Base-by-base conservation (phyloP, 2,888 invertebrate genomes). In the Macrophya alboannulata region DNA sequence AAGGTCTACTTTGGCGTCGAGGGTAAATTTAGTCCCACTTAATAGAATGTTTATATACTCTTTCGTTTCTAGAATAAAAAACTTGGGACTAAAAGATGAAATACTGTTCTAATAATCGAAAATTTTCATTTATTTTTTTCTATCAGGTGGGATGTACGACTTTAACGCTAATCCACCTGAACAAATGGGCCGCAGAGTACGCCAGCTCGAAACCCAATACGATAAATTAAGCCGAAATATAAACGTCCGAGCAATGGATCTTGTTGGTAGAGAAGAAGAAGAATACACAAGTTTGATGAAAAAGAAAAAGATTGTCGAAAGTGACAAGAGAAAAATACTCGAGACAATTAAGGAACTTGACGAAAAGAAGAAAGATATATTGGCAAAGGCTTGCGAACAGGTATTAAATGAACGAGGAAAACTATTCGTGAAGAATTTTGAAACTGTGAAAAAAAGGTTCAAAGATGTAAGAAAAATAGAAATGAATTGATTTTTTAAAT, bases 291-390 rank as follows among this genome's bases (percentile, higher is more conserved):
- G 97, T 87, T 94, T 97, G 88, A 94, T 96, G 93, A 95, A 95
- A 88, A 97, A 97, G 92, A 95, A 96, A 91, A 94, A 95, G 87
- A 97, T 97, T 86, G 96, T 98, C 3, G 95, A 97, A 89, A 95
- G 95, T 87, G 98, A 98, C 92, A 97, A 96, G 90, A 94, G 94
- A 31, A 97, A 96, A 90, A 96, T 98, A 68, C 94, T 96, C 68
- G 94, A 96, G 84, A 97, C 98, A 25, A 99, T 99, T 90, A 95
- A 95, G 31, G 97, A 98, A 91, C 95, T 99, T 92, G 99, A 99
- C 93, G 96, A 97, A 90, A 98, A 98, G 94, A 99, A 99, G 94
- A 97, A 97, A 90, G 95, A 95, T 88, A 97, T 98, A 12, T 94
- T 99, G 21, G 94, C 96, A 84, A 94, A 96, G 84, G 99, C 99